Conservation (phyloP, 2,888 invertebrate genomes). For the Microlaimidae sp. region DNA sequence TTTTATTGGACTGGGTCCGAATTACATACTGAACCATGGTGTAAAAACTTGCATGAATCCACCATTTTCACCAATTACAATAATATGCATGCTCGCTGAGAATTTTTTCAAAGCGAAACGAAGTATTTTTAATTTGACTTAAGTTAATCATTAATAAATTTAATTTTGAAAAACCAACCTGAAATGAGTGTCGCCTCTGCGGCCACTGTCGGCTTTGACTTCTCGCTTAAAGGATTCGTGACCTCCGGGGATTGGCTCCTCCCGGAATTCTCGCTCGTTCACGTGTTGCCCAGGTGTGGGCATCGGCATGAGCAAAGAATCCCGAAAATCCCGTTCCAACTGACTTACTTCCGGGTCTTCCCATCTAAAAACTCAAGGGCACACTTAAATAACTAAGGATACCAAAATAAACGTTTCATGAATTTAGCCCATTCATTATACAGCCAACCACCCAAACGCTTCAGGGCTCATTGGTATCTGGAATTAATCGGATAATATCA, state of each 20-base stretch:
- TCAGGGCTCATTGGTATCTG: neutral
- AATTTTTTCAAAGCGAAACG: no score
- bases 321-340: conserved; percentile 26
- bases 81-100: no score
- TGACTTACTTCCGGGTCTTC: conserved; percentile 27
- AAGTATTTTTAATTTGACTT: no score
- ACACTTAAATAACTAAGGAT: neutral
- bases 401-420: neutral
- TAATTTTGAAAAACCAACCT: no score
- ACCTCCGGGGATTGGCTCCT: conserved; percentile 30
- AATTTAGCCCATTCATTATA: neutral
- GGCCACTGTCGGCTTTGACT: conserved; percentile 21
- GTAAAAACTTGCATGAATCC: no score
- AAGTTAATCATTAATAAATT: neutral
- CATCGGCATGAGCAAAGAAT: conserved; percentile 29
- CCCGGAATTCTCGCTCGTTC: conserved; percentile 19
- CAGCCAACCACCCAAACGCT: neutral
- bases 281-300: conserved; percentile 23
- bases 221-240: conserved; percentile 28
- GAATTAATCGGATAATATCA: no score
- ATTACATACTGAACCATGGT: no score
- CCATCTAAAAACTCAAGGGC: conserved; percentile 11
- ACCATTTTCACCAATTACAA: no score
- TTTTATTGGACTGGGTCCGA: no score
- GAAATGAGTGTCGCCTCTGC: conserved; percentile 16